Evolutionary conservation across 2,888 invertebrate genomes (phyloP), one percentile per base, ranked within the genome.

Genomic region (Tenthredo distinguenda): DNA sequence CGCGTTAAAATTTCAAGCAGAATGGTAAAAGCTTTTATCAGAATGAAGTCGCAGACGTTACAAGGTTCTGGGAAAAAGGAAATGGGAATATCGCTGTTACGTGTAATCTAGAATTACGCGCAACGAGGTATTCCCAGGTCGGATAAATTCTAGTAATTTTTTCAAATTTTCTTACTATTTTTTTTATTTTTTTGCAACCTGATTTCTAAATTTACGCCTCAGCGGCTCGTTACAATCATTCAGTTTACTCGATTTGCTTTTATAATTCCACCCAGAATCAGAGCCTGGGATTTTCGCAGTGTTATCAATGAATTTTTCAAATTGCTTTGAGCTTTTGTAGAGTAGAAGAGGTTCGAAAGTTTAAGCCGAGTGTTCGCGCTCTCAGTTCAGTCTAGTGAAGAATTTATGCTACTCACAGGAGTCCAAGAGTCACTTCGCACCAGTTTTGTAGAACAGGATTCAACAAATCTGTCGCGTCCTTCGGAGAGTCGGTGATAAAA

Each of bases 11-110:
- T 68, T 68, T 34, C 18, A 68, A 31, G 68, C 68, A 31, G 68
- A 34, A 68, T 15, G 18, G 12, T 68, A 34, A 15, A 68, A 43
- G 74, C 74, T 74, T 74, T 74, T 43, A 74, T 74, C 74, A n/a
- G 26, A 74, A 74, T 74, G 40, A 74, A 74, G 43, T 43, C 74
- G 43, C 6, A 68, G 2, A 34, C 68, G 34, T 31, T 18, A 26
- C 68, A 18, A 15, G 7, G 34, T 34, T 68, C 12, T 7, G 18
- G 18, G 31, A 18, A 34, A 31, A 68, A 34, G 68, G 18, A 68
- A 18, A 68, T 34, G 18, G 34, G 34, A 34, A 34, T 34, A n/a
- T 18, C 65, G 26, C 65, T n/a, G 62, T 21, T 62, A 10, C 21
- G 5, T 7, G 12, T 62, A 62, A 21, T 62, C 26, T 21, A 62